These are phyloP conservation scores for Cotesia typhae DNA, from an alignment of 1,140 invertebrate species.

Conservation along the genomic window DNA sequence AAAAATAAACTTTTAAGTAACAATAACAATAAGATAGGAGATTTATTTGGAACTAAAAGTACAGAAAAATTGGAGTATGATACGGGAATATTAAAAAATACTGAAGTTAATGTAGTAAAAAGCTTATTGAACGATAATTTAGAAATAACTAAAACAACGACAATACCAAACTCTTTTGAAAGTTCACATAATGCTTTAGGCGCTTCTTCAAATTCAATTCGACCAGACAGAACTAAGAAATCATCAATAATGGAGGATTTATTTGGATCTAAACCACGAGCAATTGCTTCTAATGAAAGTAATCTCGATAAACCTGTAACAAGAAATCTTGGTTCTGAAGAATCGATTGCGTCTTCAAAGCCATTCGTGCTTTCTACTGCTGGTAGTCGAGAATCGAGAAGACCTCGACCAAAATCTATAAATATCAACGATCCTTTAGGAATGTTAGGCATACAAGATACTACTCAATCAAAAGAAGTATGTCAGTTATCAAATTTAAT, in stretches of 20 bases:
- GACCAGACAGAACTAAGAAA: conserved; percentile 43
- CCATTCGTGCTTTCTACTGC: conserved; percentile 37
- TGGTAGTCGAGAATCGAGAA: conserved; percentile 46
- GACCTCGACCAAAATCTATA: conserved; percentile 46
- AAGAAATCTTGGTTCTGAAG: conserved; percentile 1
- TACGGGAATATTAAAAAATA: background rate
- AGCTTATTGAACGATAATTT: too few species aligned
- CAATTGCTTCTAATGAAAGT: conserved; percentile 29
- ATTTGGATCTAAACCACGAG: conserved; percentile 45
- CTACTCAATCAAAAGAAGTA: conserved; percentile 28
- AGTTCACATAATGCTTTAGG: background rate
- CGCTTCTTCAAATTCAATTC: conserved; percentile 29
- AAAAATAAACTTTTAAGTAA: conserved; percentile 33
- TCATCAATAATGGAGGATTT: conserved; percentile 51
- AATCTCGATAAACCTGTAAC: conserved; percentile 27
- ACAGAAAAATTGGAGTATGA: background rate
- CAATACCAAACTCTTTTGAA: background rate
- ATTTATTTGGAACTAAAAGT: conserved; percentile 48
- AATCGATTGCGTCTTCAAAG: conserved; percentile 17
- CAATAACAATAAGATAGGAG: conserved; percentile 41
- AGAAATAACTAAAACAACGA: too few species aligned
- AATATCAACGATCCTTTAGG: conserved; percentile 53
- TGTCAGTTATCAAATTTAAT: conserved; percentile 20
- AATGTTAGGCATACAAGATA: conserved; percentile 39
- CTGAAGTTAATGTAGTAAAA: background rate